phyloP scores from a whole-genome alignment of 2,113 vertebrate genomes.

The Thunnus thynnus region DNA sequence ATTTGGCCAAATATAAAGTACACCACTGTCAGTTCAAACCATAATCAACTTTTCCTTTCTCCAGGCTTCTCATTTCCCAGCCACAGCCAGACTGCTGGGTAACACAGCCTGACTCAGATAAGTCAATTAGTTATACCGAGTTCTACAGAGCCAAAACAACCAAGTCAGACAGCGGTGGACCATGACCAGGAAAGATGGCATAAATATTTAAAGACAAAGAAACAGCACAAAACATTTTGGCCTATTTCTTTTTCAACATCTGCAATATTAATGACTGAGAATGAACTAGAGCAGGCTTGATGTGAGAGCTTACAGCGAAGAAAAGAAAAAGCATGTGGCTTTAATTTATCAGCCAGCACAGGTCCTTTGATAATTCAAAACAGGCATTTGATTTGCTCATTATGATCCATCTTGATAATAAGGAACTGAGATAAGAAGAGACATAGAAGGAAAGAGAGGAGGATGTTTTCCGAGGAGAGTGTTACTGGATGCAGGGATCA shows the following conservation, averaged over 20 bases:
- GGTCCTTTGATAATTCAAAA: constrained; percentile 14
- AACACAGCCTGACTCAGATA: constrained; percentile 58
- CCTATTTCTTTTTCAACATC: constrained; percentile 68
- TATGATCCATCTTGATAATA: not conserved
- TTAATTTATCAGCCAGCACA: not conserved
- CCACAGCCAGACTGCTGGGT: constrained; percentile 29
- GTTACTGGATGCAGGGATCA: constrained; percentile 26
- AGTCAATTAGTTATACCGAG: constrained; percentile 64
- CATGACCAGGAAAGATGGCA: constrained; percentile 45
- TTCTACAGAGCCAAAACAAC: constrained; percentile 27
- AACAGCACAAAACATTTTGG: constrained; percentile 71
- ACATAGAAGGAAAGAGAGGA: not conserved
- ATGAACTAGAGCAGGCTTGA: constrained; percentile 37
- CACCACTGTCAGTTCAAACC: constrained; percentile 21
- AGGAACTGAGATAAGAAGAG: not conserved
- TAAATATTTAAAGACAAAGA: constrained; percentile 76
- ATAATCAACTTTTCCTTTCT: constrained; percentile 26
- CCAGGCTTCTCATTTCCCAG: constrained; percentile 14
- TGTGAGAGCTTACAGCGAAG: not conserved
- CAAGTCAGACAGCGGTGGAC: constrained; percentile 20
- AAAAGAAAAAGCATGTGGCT: constrained; percentile 18
- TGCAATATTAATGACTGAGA: constrained; percentile 72
- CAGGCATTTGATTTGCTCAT: constrained; percentile 20
- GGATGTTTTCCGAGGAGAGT: constrained; percentile 2
- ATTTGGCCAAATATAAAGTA: constrained; percentile 25